phyloP scores from a whole-genome alignment of 2,888 invertebrate species.

The Andrena fulva region DNA sequence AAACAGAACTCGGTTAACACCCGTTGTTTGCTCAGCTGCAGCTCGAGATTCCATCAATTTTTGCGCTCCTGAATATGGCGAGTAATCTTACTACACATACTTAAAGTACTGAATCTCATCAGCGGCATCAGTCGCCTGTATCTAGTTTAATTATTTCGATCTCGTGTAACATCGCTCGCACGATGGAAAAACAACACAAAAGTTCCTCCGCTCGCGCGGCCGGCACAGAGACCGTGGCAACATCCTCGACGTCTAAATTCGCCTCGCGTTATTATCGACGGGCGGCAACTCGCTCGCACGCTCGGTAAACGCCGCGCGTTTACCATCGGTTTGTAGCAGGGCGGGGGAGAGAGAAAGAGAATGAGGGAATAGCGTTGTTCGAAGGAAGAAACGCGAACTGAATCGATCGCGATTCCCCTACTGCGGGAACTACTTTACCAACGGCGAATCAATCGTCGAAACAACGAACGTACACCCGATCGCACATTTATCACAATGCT shows the following conservation, averaged over 20 bases:
- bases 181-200: slow-evolving; percentile 23
- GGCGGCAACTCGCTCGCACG: slow-evolving; percentile 51
- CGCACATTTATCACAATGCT: slow-evolving; percentile 45
- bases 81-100: slow-evolving; percentile 73
- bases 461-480: slow-evolving; percentile 20
- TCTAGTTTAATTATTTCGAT: slow-evolving; percentile 60
- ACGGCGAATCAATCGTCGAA: slow-evolving; percentile 18
- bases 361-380: slow-evolving; percentile 13
- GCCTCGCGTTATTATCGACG: slow-evolving; percentile 49
- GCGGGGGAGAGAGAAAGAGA: not conserved
- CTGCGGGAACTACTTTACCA: slow-evolving; percentile 9
- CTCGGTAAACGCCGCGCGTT: slow-evolving; percentile 31
- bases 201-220: slow-evolving; percentile 33
- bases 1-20: not conserved
- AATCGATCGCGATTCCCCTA: slow-evolving; percentile 19
- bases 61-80: slow-evolving; percentile 77
- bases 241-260: slow-evolving; percentile 57
- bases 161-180: slow-evolving; percentile 45
- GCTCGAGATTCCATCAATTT: slow-evolving; percentile 43
- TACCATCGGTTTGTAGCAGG: not conserved
- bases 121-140: slow-evolving; percentile 59
- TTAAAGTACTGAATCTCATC: slow-evolving; percentile 72
- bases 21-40: slow-evolving; percentile 25
- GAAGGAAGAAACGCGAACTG: slow-evolving; percentile 21
- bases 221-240: slow-evolving; percentile 67